A percentile compares a stretch with the other conserved stretches of the same genome.
These are phyloP conservation scores for Tychaedon coryphoeus DNA, from an alignment of 2,113 vertebrate genomes.

Conservation along the genomic window DNA sequence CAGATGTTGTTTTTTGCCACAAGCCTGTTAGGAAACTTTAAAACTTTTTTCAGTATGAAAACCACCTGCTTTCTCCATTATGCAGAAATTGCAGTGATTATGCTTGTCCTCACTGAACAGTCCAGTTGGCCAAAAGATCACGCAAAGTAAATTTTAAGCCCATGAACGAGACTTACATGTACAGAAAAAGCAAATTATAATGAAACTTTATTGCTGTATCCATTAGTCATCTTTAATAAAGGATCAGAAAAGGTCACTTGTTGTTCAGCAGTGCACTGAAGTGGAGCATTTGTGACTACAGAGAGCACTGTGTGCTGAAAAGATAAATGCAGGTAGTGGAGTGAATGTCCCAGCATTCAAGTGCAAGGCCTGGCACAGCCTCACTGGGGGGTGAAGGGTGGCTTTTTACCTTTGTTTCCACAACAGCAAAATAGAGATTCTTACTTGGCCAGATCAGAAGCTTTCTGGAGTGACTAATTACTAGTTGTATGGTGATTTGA, in stretches of 20 bases:
- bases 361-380: constrained; percentile 12
- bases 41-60: background rate
- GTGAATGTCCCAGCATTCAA: constrained; percentile 14
- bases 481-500: constrained; percentile 60
- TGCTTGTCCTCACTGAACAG: background rate
- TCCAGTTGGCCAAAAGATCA: background rate
- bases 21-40: background rate
- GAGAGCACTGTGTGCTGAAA: constrained; percentile 10
- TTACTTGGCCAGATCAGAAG: constrained; percentile 43
- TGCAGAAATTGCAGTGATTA: background rate
- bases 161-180: background rate
- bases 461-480: constrained; percentile 63
- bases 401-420: constrained; percentile 61
- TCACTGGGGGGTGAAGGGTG: background rate
- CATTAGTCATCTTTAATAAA: constrained; percentile 53
- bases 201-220: constrained; percentile 57
- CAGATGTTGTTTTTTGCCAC: background rate
- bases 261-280: constrained; percentile 35
- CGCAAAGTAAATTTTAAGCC: background rate
- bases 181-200: constrained; percentile 38
- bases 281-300: constrained; percentile 40
- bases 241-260: constrained; percentile 58
- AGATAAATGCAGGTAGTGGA: constrained; percentile 11
- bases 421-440: constrained; percentile 34
- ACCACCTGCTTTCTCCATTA: background rate